Conservation (phyloP, 1,140 invertebrate species). For the Bombus difficillimus region DNA sequence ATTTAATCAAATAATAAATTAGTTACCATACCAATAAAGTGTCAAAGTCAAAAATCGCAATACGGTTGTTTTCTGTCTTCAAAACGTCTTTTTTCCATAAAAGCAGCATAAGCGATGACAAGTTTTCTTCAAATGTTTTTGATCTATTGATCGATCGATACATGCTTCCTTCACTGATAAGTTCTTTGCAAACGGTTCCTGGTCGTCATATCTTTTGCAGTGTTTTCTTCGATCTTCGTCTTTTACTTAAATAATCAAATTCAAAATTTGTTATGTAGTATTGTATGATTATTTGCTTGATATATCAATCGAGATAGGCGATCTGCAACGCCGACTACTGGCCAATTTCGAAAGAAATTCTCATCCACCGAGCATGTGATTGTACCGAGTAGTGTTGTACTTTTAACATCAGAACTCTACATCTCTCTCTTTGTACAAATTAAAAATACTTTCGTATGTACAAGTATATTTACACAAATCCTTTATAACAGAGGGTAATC, state of each 20-base stretch:
- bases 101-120: neutral
- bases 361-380: constrained; percentile 41
- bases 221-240: neutral
- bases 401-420: constrained; percentile 73
- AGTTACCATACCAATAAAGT: constrained; percentile 17
- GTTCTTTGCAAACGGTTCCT: neutral
- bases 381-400: constrained; percentile 70
- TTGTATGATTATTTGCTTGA: neutral
- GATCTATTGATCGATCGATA: neutral
- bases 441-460: constrained; percentile 31
- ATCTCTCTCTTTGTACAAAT: constrained; percentile 49
- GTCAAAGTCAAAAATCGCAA: neutral
- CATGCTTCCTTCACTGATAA: neutral
- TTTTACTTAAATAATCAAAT: neutral
- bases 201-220: neutral
- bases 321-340: constrained; percentile 49
- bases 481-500: neutral
- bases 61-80: neutral
- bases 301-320: neutral
- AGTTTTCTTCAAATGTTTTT: neutral
- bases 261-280: neutral
- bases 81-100: neutral
- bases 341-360: constrained; percentile 25
- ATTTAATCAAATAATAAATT: neutral
- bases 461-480: constrained; percentile 19